phyloP scores from a whole-genome alignment of 2,113 vertebrate species.

The Seriola quinqueradiata region DNA sequence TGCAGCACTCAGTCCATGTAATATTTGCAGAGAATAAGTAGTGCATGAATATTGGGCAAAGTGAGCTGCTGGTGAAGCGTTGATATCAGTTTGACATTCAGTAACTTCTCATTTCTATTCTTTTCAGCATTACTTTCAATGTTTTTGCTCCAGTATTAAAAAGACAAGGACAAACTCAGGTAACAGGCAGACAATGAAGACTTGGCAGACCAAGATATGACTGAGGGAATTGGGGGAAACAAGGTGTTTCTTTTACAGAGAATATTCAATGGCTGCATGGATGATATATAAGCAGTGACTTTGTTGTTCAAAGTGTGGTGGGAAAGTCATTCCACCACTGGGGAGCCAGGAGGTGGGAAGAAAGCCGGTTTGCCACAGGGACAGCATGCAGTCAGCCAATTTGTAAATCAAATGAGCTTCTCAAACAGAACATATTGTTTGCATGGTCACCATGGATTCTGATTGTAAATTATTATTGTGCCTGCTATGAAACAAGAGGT shows the following conservation, averaged over 20 bases:
- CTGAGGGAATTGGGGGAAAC: conserved; percentile 21
- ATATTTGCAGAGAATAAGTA: background rate
- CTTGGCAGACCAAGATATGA: conserved; percentile 13
- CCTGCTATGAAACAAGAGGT: conserved; percentile 36
- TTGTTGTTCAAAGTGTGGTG: conserved; percentile 53
- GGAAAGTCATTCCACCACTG: conserved; percentile 48
- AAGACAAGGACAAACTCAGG: conserved; percentile 50
- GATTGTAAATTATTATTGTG: conserved; percentile 43
- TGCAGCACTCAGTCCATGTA: background rate
- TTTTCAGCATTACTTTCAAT: conserved; percentile 14
- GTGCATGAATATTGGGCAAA: background rate
- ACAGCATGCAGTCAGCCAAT: conserved; percentile 44
- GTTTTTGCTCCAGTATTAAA: conserved; percentile 27
- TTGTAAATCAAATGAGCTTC: conserved; percentile 72
- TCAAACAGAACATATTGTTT: conserved; percentile 65
- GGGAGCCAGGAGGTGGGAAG: conserved; percentile 40
- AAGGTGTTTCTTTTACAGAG: conserved; percentile 27
- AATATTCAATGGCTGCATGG: conserved; percentile 25
- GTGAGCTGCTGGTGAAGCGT: background rate
- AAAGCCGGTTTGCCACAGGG: conserved; percentile 44
- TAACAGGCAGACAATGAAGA: conserved; percentile 18
- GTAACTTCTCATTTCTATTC: conserved; percentile 13
- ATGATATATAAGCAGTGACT: conserved; percentile 46
- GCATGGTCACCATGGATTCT: conserved; percentile 42
- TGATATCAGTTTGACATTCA: conserved; percentile 12